Evolutionary conservation across 1,140 invertebrate species (phyloP).

Genomic region (Trichomalopsis sarcophagae): DNA sequence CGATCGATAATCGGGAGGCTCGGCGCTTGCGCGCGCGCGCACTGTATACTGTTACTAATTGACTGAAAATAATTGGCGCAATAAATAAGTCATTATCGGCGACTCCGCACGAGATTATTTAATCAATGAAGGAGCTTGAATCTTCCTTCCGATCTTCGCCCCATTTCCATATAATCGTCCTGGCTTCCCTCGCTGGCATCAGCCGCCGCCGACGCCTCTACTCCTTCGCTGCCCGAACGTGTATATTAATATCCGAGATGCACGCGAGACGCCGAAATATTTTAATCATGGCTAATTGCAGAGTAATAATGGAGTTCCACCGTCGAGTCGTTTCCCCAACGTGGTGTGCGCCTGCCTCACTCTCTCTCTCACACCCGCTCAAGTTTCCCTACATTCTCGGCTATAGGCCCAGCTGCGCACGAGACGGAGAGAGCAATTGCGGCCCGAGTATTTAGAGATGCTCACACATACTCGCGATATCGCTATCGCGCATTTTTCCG

Average conservation of each 20-base stretch:
- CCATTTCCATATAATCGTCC: constrained; percentile 52
- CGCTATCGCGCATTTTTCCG: background rate
- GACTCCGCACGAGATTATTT: constrained; percentile 69
- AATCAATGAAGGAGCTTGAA: constrained; percentile 69
- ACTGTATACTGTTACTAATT: constrained; percentile 62
- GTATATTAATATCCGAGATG: constrained; percentile 74
- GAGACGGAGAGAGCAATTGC: constrained; percentile 1
- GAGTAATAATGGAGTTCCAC: constrained; percentile 75
- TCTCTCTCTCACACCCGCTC: background rate
- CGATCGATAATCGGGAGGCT: constrained; percentile 50
- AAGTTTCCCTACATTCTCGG: constrained; percentile 42
- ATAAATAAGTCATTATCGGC: constrained; percentile 74
- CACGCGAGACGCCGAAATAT: constrained; percentile 74
- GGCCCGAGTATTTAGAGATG: constrained; percentile 42
- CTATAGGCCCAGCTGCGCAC: too few species aligned
- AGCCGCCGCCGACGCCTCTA: constrained; percentile 38
- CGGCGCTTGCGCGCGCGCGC: background rate
- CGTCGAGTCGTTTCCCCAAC: constrained; percentile 50
- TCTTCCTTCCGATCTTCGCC: constrained; percentile 66
- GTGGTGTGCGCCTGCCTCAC: constrained; percentile 7
- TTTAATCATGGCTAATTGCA: constrained; percentile 75
- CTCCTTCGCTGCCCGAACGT: constrained; percentile 56
- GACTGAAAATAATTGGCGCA: constrained; percentile 70
- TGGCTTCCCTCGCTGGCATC: background rate
- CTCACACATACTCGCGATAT: too few species aligned